Conservation (phyloP, 2,797 vertebrate genomes). For the Sparus aurata region DNA sequence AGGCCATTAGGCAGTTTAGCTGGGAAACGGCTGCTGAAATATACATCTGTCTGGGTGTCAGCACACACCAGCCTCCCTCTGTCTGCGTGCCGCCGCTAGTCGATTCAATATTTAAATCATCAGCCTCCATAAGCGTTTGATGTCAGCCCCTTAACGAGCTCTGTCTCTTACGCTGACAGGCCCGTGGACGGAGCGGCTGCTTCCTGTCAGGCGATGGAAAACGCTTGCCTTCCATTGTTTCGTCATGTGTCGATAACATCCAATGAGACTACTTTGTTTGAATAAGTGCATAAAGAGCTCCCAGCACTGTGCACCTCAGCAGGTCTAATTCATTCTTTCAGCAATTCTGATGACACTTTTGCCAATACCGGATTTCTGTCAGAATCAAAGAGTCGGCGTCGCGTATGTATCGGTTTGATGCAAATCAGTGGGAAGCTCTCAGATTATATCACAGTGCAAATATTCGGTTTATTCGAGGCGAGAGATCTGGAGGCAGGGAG, state of each 20-base stretch:
- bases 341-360: slow-evolving; percentile 80
- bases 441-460: slow-evolving; percentile 65
- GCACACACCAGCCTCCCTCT: slow-evolving; percentile 69
- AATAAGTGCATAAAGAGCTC: slow-evolving; percentile 64
- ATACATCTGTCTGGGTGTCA: slow-evolving; percentile 83
- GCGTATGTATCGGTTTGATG: slow-evolving; percentile 48
- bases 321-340: slow-evolving; percentile 73
- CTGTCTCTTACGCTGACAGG: slow-evolving; percentile 75
- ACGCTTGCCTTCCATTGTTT: slow-evolving; percentile 71
- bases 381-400: slow-evolving; percentile 68
- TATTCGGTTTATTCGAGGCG: slow-evolving; percentile 46
- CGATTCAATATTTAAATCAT: slow-evolving; percentile 83
- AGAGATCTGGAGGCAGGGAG: slow-evolving; percentile 39
- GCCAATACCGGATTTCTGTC: slow-evolving; percentile 73
- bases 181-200: slow-evolving; percentile 75
- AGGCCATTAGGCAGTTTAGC: slow-evolving; percentile 84
- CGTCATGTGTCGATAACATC: slow-evolving; percentile 71
- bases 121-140: slow-evolving; percentile 78
- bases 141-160: slow-evolving; percentile 79
- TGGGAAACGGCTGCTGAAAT: slow-evolving; percentile 84
- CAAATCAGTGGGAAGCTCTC: slow-evolving; percentile 52
- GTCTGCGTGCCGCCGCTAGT: slow-evolving; percentile 66
- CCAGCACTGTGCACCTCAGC: slow-evolving; percentile 58
- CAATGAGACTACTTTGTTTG: slow-evolving; percentile 76
- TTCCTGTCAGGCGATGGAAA: slow-evolving; percentile 77